Conservation (phyloP, 2,797 vertebrate species). For the Gambusia yucatana region DNA sequence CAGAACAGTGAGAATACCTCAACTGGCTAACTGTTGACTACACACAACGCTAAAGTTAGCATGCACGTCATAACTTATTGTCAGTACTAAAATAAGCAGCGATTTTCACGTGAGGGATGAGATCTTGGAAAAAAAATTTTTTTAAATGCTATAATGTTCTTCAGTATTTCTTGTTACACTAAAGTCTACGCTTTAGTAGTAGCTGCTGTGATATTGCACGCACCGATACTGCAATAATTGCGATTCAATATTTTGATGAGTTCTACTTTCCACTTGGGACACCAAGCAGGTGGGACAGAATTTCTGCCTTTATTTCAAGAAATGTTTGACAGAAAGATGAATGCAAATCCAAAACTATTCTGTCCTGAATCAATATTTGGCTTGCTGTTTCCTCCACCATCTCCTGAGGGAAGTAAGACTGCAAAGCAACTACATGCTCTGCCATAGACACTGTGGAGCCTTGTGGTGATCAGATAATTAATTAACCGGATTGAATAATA, state of each 20-base stretch:
- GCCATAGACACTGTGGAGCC: neutral
- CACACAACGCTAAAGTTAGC: neutral
- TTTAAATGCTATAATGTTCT: neutral
- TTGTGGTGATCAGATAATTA: neutral
- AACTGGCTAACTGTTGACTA: neutral
- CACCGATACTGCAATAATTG: neutral
- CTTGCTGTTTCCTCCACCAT: neutral
- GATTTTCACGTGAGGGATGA: neutral
- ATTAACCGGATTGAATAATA: neutral
- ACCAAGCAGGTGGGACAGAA: neutral
- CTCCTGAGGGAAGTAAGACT: constrained; percentile 15
- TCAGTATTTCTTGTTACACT: neutral
- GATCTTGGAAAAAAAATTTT: neutral
- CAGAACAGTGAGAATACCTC: neutral
- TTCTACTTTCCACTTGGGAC: neutral
- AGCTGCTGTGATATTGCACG: neutral
- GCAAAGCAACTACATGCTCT: neutral
- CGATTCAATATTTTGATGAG: neutral
- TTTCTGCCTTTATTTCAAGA: neutral
- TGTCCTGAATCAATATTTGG: constrained; percentile 4
- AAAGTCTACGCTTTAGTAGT: neutral
- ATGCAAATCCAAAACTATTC: neutral
- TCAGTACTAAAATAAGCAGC: neutral
- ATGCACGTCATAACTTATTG: neutral
- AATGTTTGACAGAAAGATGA: neutral